These are phyloP conservation scores for Galbula dea DNA, from an alignment of 2,113 vertebrate species.

Conservation along the genomic window DNA sequence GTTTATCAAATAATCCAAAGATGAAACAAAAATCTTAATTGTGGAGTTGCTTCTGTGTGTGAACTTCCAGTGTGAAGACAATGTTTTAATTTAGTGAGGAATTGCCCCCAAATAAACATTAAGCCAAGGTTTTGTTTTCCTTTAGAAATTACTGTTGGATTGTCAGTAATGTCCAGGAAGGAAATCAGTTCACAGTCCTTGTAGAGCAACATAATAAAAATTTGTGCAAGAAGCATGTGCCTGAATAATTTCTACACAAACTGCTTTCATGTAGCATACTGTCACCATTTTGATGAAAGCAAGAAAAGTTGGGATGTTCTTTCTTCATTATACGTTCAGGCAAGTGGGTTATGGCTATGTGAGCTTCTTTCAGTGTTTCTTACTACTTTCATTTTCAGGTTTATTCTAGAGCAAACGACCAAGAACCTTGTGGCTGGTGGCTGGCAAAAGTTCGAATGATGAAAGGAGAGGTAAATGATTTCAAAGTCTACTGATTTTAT, in stretches of 20 bases:
- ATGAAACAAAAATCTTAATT: neutral
- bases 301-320: neutral
- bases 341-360: neutral
- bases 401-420: slow-evolving; percentile 84
- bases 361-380: neutral
- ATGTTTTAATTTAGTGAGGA: neutral
- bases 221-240: neutral
- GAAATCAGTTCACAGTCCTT: neutral
- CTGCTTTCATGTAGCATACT: neutral
- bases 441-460: slow-evolving; percentile 86
- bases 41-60: neutral
- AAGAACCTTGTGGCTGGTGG: slow-evolving; percentile 87
- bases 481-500: neutral
- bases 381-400: slow-evolving; percentile 56
- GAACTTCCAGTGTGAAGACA: neutral
- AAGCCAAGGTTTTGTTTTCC: neutral
- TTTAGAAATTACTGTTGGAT: neutral
- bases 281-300: neutral
- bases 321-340: fast-evolving
- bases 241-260: neutral
- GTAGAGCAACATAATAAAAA: neutral
- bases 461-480: slow-evolving; percentile 81
- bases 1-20: neutral
- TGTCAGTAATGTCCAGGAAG: neutral
- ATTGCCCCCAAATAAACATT: neutral